Evolutionary conservation across 1,140 invertebrate genomes (phyloP).

Genomic region (Brachionus rubens): DNA sequence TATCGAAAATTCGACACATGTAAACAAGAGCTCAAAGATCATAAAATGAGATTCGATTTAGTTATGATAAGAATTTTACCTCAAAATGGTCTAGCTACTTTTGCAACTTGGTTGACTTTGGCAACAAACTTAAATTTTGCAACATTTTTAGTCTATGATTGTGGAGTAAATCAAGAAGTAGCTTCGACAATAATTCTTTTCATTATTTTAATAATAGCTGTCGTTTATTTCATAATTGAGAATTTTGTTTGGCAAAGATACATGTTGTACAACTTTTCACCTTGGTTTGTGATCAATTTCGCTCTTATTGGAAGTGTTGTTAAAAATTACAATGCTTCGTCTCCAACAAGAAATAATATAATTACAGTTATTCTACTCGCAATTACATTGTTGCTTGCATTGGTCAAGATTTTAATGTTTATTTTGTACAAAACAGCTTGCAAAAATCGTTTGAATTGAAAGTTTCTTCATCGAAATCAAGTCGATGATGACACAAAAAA

Average conservation of each 20-base stretch:
- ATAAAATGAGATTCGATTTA: conserved; percentile 48
- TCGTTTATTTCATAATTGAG: conserved; percentile 51
- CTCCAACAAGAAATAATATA: conserved; percentile 39
- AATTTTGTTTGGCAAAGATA: conserved; percentile 51
- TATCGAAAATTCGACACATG: not conserved
- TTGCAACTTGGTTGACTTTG: conserved; percentile 54
- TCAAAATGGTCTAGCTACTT: conserved; percentile 56
- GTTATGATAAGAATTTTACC: conserved; percentile 52
- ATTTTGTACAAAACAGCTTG: conserved; percentile 25
- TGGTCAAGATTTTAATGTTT: conserved; percentile 21
- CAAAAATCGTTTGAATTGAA: not conserved
- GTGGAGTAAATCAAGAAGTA: conserved; percentile 38
- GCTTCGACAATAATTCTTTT: conserved; percentile 50
- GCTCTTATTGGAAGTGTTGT: conserved; percentile 51
- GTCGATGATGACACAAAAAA: not conserved
- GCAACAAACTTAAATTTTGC: conserved; percentile 54
- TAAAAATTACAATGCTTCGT: conserved; percentile 7
- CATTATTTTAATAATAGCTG: conserved; percentile 47
- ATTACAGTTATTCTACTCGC: conserved; percentile 32
- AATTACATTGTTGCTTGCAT: conserved; percentile 10
- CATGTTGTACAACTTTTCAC: conserved; percentile 52
- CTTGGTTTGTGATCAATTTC: conserved; percentile 53
- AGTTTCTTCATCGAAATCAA: not conserved
- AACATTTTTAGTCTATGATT: conserved; percentile 50
- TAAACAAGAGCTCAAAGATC: conserved; percentile 18